Evolutionary conservation across 2,888 invertebrate species (phyloP), one percentile per base, ranked within the genome.

Genomic region (Agriopis leucophaearia): DNA sequence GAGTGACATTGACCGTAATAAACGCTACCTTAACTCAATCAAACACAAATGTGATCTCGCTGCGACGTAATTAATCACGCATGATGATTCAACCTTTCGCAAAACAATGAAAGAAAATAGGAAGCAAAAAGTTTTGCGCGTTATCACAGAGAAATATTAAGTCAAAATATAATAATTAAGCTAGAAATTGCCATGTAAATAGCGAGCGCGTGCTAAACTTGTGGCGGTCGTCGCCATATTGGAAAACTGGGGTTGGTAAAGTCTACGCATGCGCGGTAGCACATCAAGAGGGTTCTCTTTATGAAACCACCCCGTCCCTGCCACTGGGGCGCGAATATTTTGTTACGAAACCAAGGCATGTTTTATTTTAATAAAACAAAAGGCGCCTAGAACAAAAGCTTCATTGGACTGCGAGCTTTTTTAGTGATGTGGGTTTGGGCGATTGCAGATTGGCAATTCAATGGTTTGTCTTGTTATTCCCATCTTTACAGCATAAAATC

Each of bases 201-300:
- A 90, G 74, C 81, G 74, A 79, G 83, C 88, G 91, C 92, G 93
- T 92, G 92, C 84, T 88, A 79, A 79, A 83, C 84, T 87, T 83
- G 84, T 90, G 92, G 91, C 92, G 91, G 83, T 77, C 85, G 86
- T 71, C 92, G 93, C 93, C 93, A 93, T 93, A 92, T 93, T 93
- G 92, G 86, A 88, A 88, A 78, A 80, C 80, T 84, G 81, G 91
- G 91, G 90, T 83, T 82, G 85, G 74, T 80, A 74, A 59, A 54
- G 58, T 79, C 80, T 72, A 83, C 92, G 92, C 93, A 91, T 91
- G 93, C 92, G 93, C 86, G 59, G 47, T 83, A 81, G 81, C 82
- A 83, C 80, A 80, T 68, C 13, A 15, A 71, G 74, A 76, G 85
- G 83, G 85, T 82, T 83, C 82, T 81, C 78, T 81, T 81, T 81